phyloP scores from a whole-genome alignment of 2,113 vertebrate genomes.

The Corythoichthys haematopterus region DNA sequence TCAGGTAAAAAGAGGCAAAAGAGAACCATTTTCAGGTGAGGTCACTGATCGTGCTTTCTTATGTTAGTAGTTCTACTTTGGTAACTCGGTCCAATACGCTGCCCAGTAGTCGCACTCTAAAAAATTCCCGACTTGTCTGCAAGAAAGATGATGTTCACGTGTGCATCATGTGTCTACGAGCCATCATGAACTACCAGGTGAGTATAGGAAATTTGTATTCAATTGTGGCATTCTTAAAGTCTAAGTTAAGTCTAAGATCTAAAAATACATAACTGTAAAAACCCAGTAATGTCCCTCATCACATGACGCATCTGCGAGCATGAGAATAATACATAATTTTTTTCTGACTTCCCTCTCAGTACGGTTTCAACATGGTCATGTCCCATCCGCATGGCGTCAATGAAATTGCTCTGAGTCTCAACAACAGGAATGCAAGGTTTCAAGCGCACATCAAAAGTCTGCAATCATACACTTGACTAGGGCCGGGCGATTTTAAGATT shows the following conservation, averaged over 20 bases:
- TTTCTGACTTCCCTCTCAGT: conserved; percentile 66
- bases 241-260: background rate
- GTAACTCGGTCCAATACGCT: conserved; percentile 86
- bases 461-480: background rate
- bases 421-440: conserved; percentile 97
- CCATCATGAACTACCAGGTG: conserved; percentile 99
- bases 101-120: conserved; percentile 88
- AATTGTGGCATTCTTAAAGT: background rate
- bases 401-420: conserved; percentile 92
- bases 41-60: background rate
- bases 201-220: background rate
- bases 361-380: conserved; percentile 99
- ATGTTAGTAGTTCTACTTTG: conserved; percentile 50
- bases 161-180: conserved; percentile 94
- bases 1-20: conserved; percentile 50
- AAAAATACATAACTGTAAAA: background rate
- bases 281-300: background rate
- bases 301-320: background rate
- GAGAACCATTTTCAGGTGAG: background rate
- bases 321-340: background rate
- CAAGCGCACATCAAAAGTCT: conserved; percentile 2
- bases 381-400: conserved; percentile 95
- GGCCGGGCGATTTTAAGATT: too few relatives aligned
- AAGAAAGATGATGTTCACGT: conserved; percentile 97
- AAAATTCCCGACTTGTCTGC: conserved; percentile 91